phyloP scores from a whole-genome alignment of 1,140 invertebrate genomes.

The Eciton burchellii region DNA sequence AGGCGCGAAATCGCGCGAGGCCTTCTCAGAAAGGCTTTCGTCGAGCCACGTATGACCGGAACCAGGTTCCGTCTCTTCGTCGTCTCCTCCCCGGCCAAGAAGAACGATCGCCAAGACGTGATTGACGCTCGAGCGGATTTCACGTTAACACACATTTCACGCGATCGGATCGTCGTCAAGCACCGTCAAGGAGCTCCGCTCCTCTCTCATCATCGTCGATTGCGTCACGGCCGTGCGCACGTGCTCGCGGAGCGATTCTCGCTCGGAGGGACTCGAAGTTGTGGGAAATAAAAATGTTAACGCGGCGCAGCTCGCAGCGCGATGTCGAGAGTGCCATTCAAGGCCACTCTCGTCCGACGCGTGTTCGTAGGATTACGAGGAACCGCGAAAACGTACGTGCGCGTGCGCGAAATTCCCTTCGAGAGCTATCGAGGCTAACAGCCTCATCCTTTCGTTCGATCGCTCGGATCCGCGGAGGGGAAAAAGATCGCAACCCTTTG shows the following conservation, averaged over 20 bases:
- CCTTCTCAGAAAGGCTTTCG: too few species aligned
- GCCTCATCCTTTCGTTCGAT: too few species aligned
- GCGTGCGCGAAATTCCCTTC: too few species aligned
- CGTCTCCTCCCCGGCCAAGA: neutral
- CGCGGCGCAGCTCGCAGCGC: neutral
- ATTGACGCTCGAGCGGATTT: slow-evolving; percentile 43
- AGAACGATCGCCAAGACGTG: slow-evolving; percentile 25
- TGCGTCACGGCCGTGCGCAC: slow-evolving; percentile 44
- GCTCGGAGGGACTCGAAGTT: slow-evolving; percentile 9
- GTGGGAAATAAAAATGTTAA: slow-evolving; percentile 43
- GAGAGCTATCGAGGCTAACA: too few species aligned
- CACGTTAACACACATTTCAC: slow-evolving; percentile 39
- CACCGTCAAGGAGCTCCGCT: too few species aligned
- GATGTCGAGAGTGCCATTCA: slow-evolving; percentile 1
- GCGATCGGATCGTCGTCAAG: slow-evolving; percentile 45
- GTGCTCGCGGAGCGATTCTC: slow-evolving; percentile 51
- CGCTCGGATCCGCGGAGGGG: too few species aligned
- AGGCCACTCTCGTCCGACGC: slow-evolving; percentile 42
- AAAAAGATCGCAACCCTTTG: too few species aligned
- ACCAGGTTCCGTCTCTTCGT: neutral
- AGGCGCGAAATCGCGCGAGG: too few species aligned
- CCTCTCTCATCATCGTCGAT: slow-evolving; percentile 46
- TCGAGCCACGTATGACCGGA: neutral
- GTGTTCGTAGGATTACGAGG: slow-evolving; percentile 46
- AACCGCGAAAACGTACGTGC: slow-evolving; percentile 8